Evolutionary conservation across 2,113 vertebrate genomes (phyloP).

Genomic region (Lucifuga dentata): DNA sequence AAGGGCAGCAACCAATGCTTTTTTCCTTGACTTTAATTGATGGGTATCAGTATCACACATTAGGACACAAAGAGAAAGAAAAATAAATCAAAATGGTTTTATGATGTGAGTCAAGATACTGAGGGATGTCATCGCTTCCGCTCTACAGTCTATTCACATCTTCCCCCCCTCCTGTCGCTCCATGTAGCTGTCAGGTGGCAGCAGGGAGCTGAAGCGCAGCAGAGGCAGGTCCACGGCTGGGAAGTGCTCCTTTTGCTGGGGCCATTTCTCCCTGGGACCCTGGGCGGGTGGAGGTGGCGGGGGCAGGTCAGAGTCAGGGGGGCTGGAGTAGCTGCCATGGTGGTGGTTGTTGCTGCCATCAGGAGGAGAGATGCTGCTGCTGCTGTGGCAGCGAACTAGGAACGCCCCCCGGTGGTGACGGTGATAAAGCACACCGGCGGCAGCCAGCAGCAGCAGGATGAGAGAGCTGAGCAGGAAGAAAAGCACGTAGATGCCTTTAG

Average conservation of each 20-base stretch:
- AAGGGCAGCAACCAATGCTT: no score
- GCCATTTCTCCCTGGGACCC: constrained; percentile 58
- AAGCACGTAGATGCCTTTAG: constrained; percentile 71
- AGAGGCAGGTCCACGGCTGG: constrained; percentile 70
- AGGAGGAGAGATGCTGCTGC: neutral
- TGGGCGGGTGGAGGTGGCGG: constrained; percentile 66
- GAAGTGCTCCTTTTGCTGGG: constrained; percentile 45
- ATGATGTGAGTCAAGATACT: neutral
- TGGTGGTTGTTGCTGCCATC: constrained; percentile 41
- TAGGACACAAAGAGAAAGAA: neutral
- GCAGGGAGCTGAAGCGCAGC: constrained; percentile 75
- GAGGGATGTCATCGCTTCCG: neutral
- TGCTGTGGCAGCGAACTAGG: constrained; percentile 59
- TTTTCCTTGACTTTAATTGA: constrained; percentile 44
- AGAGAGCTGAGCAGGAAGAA: constrained; percentile 80
- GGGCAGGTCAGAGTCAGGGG: constrained; percentile 31
- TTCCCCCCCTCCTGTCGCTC: constrained; percentile 40
- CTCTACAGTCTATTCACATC: constrained; percentile 25
- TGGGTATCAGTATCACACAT: neutral
- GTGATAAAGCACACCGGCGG: constrained; percentile 57
- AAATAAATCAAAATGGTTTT: neutral
- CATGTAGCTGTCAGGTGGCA: constrained; percentile 46
- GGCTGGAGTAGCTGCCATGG: neutral
- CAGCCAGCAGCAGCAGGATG: constrained; percentile 65
- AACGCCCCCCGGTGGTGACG: constrained; percentile 73